Evolutionary conservation across 2,888 invertebrate genomes (phyloP), one percentile per base, ranked within the genome.

Genomic region (Drosophila mimica): DNA sequence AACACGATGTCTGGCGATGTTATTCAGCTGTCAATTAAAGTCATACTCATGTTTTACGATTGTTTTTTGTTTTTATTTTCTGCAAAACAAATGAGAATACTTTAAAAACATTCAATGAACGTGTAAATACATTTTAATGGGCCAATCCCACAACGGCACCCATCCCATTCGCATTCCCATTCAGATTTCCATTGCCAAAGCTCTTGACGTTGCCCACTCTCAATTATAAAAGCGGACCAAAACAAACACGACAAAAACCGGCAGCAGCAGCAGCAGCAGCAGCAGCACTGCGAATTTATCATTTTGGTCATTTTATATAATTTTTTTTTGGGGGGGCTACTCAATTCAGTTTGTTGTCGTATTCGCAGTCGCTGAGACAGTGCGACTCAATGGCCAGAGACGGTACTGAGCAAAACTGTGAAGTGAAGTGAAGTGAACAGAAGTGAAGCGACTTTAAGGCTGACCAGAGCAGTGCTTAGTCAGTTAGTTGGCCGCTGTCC

Each of bases 41-140:
- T 68, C 52, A 58, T 51, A 52, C 52, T 82, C 85, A 70, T 61
- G 75, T 61, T 81, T 66, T 65, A n/a, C 38, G 38, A 5, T 30
- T 61, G 57, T 40, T 69, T 59, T 70, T 53, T 57, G 9, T 53
- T 63, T 59, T 60, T 68, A 34, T 53, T 62, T 72, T 76, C 30
- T 65, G 64, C 61, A 61, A 69, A 66, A 53, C 57, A 81, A 81
- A 69, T 67, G 64, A 57, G 63, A 65, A 61, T 48, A 61, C 73
- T 74, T 76, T 71, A 70, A 79, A 82, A 52, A 76, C 59, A 79
- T 76, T 88, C 82, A 85, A 76, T 82, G 82, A 74, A 82, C 88
- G 85, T 88, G 88, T 84, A 88, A 85, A 85, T 88, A 85, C 84
- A 72, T 79, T 87, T 85, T 79, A 88, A 85, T 79, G 81, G 63